Percentiles rank a stretch among this genome's conserved stretches.
phyloP scores from a whole-genome alignment of 37 sponge, comb jelly and placozoan genomes.

The Cliona cf. orientalis region DNA sequence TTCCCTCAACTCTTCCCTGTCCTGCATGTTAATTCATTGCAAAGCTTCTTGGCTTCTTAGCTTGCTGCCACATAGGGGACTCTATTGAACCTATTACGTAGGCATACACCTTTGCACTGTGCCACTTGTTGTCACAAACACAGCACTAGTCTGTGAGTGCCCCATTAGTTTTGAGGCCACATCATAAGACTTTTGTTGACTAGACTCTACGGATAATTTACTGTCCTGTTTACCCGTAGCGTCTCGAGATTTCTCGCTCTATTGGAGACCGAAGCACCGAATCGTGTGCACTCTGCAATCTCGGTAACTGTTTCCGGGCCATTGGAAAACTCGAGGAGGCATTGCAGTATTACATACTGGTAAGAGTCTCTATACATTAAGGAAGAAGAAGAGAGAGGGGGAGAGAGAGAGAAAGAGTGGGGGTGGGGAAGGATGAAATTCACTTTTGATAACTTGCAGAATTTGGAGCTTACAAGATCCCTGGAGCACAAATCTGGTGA shows the following conservation, averaged over 20 bases:
- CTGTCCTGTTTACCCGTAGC: slow-evolving; percentile 23
- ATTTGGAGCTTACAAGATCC: slow-evolving; percentile 32
- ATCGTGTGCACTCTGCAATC: slow-evolving; percentile 62
- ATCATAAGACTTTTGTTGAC: no score
- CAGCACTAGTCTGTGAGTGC: no score
- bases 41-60: no score
- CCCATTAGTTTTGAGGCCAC: no score
- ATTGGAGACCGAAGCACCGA: slow-evolving; percentile 48
- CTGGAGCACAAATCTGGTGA: slow-evolving; percentile 33
- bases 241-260: slow-evolving; percentile 52
- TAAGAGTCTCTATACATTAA: slow-evolving; percentile 7
- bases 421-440: not conserved
- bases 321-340: slow-evolving; percentile 53
- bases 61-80: no score
- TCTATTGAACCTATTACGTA: no score
- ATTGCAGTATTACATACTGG: slow-evolving; percentile 60
- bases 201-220: not conserved
- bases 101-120: no score
- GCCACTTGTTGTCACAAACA: no score
- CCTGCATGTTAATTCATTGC: not conserved
- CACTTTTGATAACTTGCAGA: slow-evolving; percentile 9
- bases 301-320: slow-evolving; percentile 75
- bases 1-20: not conserved
- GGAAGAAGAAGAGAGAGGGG: not conserved
- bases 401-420: not conserved